phyloP scores from a whole-genome alignment of 2,797 vertebrate genomes.

The Harpagifer antarcticus region DNA sequence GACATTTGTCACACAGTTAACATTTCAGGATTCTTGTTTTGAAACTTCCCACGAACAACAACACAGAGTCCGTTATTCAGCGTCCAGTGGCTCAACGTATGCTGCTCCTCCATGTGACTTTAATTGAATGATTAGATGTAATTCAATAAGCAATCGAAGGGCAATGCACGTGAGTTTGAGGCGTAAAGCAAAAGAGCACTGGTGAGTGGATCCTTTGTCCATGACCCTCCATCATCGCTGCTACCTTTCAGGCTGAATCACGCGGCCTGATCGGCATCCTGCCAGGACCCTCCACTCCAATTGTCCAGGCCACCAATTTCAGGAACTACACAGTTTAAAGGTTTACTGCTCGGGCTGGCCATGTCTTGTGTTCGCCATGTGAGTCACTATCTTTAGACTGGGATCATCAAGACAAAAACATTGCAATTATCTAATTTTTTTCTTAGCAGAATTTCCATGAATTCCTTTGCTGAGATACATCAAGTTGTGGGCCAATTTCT shows the following conservation, averaged over 20 bases:
- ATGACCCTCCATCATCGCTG: constrained; percentile 62
- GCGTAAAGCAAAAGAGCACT: constrained; percentile 83
- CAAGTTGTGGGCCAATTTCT: constrained; percentile 26
- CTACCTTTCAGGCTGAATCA: constrained; percentile 82
- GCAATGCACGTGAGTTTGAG: constrained; percentile 81
- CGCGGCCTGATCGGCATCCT: constrained; percentile 60
- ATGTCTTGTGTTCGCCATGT: constrained; percentile 79
- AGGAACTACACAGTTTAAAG: constrained; percentile 64
- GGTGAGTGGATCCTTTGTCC: constrained; percentile 83
- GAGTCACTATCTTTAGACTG: constrained; percentile 76
- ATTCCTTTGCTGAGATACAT: constrained; percentile 44
- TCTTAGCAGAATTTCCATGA: constrained; percentile 52
- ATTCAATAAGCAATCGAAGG: constrained; percentile 86
- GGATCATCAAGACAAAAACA: constrained; percentile 59
- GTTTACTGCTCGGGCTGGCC: constrained; percentile 55
- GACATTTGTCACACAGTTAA: constrained; percentile 50
- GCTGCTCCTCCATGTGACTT: constrained; percentile 85
- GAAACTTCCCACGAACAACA: constrained; percentile 79
- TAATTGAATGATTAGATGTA: constrained; percentile 87
- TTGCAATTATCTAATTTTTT: constrained; percentile 58
- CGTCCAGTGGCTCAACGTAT: constrained; percentile 62
- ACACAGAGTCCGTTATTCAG: constrained; percentile 76
- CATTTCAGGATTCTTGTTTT: constrained; percentile 80
- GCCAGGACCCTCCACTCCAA: constrained; percentile 74
- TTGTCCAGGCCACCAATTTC: constrained; percentile 68